Evolutionary conservation across 2,797 vertebrate species (phyloP).

Genomic region (Sebastes oblongus): DNA sequence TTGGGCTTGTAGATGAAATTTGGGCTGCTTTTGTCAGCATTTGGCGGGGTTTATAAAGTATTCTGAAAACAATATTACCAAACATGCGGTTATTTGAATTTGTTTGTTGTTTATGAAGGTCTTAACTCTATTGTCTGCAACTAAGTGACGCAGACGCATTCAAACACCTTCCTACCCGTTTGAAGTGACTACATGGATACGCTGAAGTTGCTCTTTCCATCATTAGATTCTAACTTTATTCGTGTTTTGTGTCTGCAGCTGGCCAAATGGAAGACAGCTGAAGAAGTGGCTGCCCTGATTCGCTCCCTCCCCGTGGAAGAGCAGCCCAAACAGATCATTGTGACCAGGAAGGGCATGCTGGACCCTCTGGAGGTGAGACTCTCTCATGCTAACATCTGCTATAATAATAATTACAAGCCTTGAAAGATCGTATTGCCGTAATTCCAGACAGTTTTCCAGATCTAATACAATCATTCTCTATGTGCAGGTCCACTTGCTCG

Average conservation of each 20-base stretch:
- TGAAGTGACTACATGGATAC: not conserved
- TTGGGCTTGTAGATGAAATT: too few relatives aligned
- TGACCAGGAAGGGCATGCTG: constrained; percentile 99
- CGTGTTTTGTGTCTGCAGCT: constrained; percentile 76
- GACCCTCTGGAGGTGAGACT: constrained; percentile 93
- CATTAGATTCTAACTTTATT: not conserved
- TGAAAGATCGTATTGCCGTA: rapidly evolving
- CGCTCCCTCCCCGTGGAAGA: constrained; percentile 98
- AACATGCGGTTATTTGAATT: not conserved
- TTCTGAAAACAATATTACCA: too few relatives aligned
- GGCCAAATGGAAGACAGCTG: constrained; percentile 99
- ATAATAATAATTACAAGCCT: not conserved
- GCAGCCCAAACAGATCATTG: constrained; percentile 99
- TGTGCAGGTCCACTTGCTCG: constrained; percentile 94
- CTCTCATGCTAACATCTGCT: not conserved
- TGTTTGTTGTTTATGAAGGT: not conserved
- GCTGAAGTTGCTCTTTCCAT: not conserved
- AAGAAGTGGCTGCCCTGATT: constrained; percentile 98
- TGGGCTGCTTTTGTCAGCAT: too few relatives aligned
- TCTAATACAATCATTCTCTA: not conserved
- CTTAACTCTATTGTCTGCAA: not conserved
- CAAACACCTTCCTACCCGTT: not conserved
- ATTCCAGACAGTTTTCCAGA: not conserved
- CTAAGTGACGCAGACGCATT: not conserved
- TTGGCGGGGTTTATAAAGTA: too few relatives aligned